Percentiles rank a stretch among this genome's conserved stretches.
phyloP scores from a whole-genome alignment of 2,888 invertebrate genomes.

The Gisinianus flammeolus region DNA sequence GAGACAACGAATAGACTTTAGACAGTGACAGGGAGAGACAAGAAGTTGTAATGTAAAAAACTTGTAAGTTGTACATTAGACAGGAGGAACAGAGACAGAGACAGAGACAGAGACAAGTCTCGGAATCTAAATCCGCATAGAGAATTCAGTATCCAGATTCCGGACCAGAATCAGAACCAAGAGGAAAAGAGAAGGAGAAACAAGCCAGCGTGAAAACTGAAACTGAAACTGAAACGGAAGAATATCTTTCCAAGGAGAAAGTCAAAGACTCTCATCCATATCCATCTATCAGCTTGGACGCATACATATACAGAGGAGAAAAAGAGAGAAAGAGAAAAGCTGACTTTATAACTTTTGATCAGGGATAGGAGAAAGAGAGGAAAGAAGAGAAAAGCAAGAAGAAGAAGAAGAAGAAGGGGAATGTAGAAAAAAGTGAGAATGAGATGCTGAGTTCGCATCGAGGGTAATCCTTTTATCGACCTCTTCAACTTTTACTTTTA shows the following conservation, averaged over 20 bases:
- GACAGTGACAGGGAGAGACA: no score
- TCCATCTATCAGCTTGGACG: not conserved
- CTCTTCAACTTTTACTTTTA: slow-evolving; percentile 13
- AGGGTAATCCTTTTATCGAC: slow-evolving; percentile 34
- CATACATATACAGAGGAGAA: not conserved
- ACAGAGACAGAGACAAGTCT: no score
- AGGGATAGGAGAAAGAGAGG: not conserved
- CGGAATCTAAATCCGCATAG: no score
- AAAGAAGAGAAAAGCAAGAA: not conserved
- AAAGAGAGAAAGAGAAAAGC: not conserved
- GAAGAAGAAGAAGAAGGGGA: no score
- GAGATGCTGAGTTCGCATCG: slow-evolving; percentile 29
- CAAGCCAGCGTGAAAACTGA: not conserved
- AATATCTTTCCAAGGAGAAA: no score
- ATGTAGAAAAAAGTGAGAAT: slow-evolving; percentile 4
- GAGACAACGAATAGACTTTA: no score
- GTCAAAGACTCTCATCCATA: not conserved
- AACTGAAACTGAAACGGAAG: not conserved
- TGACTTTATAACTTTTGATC: not conserved
- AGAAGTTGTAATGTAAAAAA: no score
- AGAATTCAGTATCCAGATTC: no score
- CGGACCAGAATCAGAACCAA: not conserved
- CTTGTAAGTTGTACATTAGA: no score
- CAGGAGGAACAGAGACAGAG: no score
- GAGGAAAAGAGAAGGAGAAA: not conserved